Conservation (phyloP, 2,113 vertebrate species). For the Hemichromis elongatus region DNA sequence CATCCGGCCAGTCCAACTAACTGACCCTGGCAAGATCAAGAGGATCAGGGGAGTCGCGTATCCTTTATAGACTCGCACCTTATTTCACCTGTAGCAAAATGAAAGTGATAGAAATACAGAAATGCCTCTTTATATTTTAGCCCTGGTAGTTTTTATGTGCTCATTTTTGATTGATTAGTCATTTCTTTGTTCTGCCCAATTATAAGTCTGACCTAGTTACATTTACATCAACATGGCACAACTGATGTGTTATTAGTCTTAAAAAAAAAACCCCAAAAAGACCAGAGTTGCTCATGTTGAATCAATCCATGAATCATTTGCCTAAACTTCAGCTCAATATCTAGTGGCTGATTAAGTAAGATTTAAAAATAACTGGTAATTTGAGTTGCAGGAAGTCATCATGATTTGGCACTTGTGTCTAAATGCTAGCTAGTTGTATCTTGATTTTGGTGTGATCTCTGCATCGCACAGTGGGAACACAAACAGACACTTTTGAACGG, state of each 20-base stretch:
- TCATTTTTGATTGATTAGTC: background rate
- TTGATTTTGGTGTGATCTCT: background rate
- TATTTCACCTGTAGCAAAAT: background rate
- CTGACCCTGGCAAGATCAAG: constrained; percentile 93
- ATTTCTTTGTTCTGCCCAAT: background rate
- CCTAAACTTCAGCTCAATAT: background rate
- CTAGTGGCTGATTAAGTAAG: background rate
- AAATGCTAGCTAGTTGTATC: background rate
- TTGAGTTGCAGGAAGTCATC: background rate
- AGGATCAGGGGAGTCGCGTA: constrained; percentile 95
- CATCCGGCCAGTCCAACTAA: constrained; percentile 84
- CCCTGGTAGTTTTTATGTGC: background rate
- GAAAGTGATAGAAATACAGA: background rate
- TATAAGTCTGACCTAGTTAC: background rate
- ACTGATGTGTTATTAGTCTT: background rate
- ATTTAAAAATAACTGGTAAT: background rate
- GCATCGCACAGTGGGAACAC: background rate
- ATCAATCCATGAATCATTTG: background rate
- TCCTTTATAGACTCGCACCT: constrained; percentile 71
- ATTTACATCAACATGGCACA: background rate
- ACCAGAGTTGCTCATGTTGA: background rate
- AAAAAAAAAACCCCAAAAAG: rapidly evolving
- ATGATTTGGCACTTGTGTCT: background rate
- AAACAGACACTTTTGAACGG: background rate
- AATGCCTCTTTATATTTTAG: background rate